These are phyloP conservation scores for Diachasma alloeum DNA, from an alignment of 1,140 invertebrate species.

Conservation along the genomic window DNA sequence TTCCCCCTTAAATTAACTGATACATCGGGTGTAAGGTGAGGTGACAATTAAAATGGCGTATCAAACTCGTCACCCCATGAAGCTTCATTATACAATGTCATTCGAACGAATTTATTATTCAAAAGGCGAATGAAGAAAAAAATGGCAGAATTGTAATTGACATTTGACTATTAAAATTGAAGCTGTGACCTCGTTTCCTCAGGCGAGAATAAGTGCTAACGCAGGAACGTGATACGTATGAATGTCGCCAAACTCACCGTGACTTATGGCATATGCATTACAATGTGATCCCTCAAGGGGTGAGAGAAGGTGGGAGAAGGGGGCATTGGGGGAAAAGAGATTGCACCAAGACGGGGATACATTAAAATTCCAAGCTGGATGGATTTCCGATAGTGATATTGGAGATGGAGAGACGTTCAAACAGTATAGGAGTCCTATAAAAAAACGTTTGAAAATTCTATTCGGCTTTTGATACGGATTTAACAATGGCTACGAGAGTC, in stretches of 20 bases:
- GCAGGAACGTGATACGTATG: background rate
- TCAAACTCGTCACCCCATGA: background rate
- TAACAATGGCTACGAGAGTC: background rate
- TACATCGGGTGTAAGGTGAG: too few relatives aligned
- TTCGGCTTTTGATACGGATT: background rate
- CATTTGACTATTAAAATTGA: background rate
- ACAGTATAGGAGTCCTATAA: background rate
- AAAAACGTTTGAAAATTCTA: background rate
- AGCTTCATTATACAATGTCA: background rate
- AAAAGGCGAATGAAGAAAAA: background rate
- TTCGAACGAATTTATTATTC: background rate
- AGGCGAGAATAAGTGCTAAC: background rate
- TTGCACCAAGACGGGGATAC: slow-evolving; percentile 16
- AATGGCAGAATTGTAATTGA: background rate
- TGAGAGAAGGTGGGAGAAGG: background rate
- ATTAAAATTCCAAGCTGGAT: slow-evolving; percentile 24
- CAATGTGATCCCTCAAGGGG: slow-evolving; percentile 17
- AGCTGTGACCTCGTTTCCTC: background rate
- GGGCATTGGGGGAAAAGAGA: background rate
- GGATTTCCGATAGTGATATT: slow-evolving; percentile 30
- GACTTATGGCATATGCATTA: slow-evolving; percentile 25
- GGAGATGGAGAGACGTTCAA: background rate
- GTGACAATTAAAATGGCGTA: too few relatives aligned
- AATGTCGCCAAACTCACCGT: slow-evolving; percentile 9
- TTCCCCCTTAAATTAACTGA: too few relatives aligned